Evolutionary conservation across 2,797 vertebrate species (phyloP).

Genomic region (Acrossocheilus wenchowensis): DNA sequence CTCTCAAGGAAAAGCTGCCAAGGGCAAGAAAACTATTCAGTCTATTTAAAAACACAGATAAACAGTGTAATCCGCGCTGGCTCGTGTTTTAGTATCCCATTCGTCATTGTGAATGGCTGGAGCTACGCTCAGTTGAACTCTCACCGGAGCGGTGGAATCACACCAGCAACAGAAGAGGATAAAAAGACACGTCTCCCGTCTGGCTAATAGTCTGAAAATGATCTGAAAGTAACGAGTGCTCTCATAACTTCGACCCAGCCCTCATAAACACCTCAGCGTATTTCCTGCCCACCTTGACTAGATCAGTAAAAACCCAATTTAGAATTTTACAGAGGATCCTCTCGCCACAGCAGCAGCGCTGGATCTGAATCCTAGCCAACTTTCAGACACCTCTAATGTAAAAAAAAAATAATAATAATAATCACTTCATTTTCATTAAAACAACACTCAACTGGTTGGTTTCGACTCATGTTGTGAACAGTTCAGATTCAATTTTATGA

Average conservation of each 20-base stretch:
- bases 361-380: neutral
- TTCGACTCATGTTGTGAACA: slow-evolving; percentile 6
- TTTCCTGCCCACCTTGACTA: slow-evolving; percentile 77
- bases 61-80: neutral
- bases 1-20: slow-evolving; percentile 33
- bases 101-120: slow-evolving; percentile 35
- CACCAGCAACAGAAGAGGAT: neutral
- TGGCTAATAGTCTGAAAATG: slow-evolving; percentile 58
- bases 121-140: slow-evolving; percentile 5
- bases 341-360: slow-evolving; percentile 18
- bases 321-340: slow-evolving; percentile 58
- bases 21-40: slow-evolving; percentile 44
- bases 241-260: slow-evolving; percentile 71
- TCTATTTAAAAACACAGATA: slow-evolving; percentile 51
- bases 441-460: neutral
- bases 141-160: neutral
- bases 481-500: slow-evolving; percentile 39
- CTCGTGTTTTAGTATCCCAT: slow-evolving; percentile 23
- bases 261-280: slow-evolving; percentile 80
- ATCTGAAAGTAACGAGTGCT: slow-evolving; percentile 60
- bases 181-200: slow-evolving; percentile 36
- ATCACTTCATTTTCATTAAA: neutral
- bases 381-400: neutral
- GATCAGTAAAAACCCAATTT: slow-evolving; percentile 71
- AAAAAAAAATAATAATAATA: neutral